Percentiles rank a stretch among this genome's conserved stretches.
phyloP scores from a whole-genome alignment of 2,797 vertebrate genomes.

The Phoeniculus purpureus region DNA sequence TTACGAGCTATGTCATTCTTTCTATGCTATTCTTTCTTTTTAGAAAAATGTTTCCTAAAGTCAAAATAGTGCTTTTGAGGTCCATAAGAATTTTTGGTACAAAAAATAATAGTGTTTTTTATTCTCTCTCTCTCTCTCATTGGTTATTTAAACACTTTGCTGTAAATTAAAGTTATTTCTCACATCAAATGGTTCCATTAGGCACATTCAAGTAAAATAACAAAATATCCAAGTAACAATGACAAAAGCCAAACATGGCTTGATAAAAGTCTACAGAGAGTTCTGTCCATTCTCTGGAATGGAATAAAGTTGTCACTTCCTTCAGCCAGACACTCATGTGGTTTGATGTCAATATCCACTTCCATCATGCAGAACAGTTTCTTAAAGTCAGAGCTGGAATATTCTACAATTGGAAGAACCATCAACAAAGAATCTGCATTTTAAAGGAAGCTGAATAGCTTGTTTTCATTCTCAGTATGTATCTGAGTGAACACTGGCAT shows the following conservation, averaged over 20 bases:
- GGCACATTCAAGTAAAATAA: slow-evolving; percentile 89
- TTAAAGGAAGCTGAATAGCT: slow-evolving; percentile 80
- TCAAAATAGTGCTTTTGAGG: slow-evolving; percentile 83
- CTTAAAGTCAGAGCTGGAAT: slow-evolving; percentile 74
- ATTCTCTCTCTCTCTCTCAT: slow-evolving; percentile 58
- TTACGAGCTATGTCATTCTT: slow-evolving; percentile 33
- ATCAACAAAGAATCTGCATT: slow-evolving; percentile 77
- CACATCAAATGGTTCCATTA: slow-evolving; percentile 85
- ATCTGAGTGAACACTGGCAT: slow-evolving; percentile 74
- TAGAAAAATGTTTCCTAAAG: slow-evolving; percentile 77
- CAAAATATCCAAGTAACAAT: slow-evolving; percentile 84
- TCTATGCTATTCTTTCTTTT: slow-evolving; percentile 59
- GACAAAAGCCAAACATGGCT: slow-evolving; percentile 87
- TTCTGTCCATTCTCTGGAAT: slow-evolving; percentile 97
- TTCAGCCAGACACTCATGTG: slow-evolving; percentile 79
- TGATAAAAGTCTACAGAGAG: slow-evolving; percentile 85
- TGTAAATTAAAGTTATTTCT: slow-evolving; percentile 81
- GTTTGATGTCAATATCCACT: slow-evolving; percentile 75
- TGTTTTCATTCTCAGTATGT: slow-evolving; percentile 73
- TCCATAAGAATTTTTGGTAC: slow-evolving; percentile 84
- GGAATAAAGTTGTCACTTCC: slow-evolving; percentile 88
- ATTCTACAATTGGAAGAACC: slow-evolving; percentile 81
- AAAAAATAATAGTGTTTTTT: slow-evolving; percentile 80
- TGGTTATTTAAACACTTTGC: slow-evolving; percentile 77
- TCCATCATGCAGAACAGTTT: slow-evolving; percentile 78